Evolutionary conservation across 2,888 invertebrate genomes (phyloP).

Genomic region (Parasteatoda lunata): DNA sequence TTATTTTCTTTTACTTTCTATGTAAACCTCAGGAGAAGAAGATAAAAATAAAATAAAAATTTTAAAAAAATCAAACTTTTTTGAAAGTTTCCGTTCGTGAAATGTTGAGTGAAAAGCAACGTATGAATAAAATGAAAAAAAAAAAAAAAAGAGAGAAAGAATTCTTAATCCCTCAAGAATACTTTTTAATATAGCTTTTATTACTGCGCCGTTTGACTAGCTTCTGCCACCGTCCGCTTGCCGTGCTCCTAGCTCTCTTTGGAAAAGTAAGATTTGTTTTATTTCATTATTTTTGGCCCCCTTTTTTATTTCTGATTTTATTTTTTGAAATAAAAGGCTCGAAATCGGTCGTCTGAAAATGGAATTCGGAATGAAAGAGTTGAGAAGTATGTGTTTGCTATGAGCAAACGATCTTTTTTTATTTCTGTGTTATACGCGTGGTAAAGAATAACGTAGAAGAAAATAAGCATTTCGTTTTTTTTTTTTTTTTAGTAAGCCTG

Average conservation of each 20-base stretch:
- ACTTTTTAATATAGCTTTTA: slow-evolving; percentile 68
- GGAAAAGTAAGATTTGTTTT: slow-evolving; percentile 2
- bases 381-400: slow-evolving; percentile 16
- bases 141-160: slow-evolving; percentile 23
- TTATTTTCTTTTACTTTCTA: slow-evolving; percentile 37
- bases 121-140: slow-evolving; percentile 27
- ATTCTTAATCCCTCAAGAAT: slow-evolving; percentile 58
- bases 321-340: slow-evolving; percentile 19
- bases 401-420: background rate
- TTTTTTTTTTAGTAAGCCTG: too few relatives aligned
- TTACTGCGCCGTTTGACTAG: slow-evolving; percentile 7
- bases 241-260: background rate
- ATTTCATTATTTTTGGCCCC: slow-evolving; percentile 13
- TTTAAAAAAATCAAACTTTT: slow-evolving; percentile 22
- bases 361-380: slow-evolving; percentile 15
- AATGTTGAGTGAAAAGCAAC: slow-evolving; percentile 47
- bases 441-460: too few relatives aligned
- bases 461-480: too few relatives aligned
- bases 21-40: background rate
- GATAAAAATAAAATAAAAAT: slow-evolving; percentile 19
- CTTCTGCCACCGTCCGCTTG: too few relatives aligned
- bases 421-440: background rate
- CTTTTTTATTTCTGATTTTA: slow-evolving; percentile 23
- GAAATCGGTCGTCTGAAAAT: slow-evolving; percentile 38
- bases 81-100: slow-evolving; percentile 45